Evolutionary conservation across 1,140 invertebrate genomes (phyloP).

Genomic region (Atta colombica): DNA sequence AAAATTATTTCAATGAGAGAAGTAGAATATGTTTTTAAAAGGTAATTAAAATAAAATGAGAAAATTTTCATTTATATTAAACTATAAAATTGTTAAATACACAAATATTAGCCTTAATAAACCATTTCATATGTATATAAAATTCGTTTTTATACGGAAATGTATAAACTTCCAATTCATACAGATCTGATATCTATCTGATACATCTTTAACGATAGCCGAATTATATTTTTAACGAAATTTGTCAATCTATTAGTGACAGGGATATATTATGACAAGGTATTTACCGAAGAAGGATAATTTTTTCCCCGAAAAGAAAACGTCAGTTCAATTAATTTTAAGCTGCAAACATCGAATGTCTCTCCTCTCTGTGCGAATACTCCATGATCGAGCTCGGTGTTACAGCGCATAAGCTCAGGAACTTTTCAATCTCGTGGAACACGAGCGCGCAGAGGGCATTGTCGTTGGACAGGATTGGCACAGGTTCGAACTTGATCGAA

Average conservation of each 20-base stretch:
- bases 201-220: not conserved
- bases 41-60: too few species aligned
- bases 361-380: conserved; percentile 12
- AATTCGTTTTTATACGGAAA: too few species aligned
- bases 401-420: conserved; percentile 46
- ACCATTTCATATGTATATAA: too few species aligned
- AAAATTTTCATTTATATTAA: too few species aligned
- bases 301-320: not conserved
- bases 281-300: not conserved
- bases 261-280: not conserved
- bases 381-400: conserved; percentile 51
- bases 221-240: not conserved
- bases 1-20: too few species aligned
- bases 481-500: conserved; percentile 69
- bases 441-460: conserved; percentile 51
- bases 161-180: too few species aligned
- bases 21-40: too few species aligned
- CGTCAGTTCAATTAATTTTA: conserved; percentile 14
- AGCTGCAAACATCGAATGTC: not conserved
- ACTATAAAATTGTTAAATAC: too few species aligned
- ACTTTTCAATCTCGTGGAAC: conserved; percentile 72
- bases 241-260: not conserved
- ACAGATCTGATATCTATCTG: too few species aligned
- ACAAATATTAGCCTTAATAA: too few species aligned
- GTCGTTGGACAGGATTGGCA: conserved; percentile 63